Conservation (phyloP, 2,113 vertebrate genomes). For the Clarias batrachus region DNA sequence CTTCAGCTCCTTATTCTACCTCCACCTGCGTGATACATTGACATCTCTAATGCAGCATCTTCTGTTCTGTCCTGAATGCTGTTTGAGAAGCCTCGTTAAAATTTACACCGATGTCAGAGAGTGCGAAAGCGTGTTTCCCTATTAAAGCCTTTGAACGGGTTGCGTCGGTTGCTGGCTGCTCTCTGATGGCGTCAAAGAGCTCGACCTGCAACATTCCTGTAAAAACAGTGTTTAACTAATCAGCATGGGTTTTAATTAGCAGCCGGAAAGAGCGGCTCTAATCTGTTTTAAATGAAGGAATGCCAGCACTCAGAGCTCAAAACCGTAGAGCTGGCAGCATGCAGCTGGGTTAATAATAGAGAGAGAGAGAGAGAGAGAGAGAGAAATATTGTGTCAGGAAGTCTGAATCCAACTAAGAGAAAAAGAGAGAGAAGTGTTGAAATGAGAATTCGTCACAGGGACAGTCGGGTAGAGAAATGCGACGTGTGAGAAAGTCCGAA, state of each 20-base stretch:
- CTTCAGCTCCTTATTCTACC: not conserved
- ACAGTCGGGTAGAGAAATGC: not conserved
- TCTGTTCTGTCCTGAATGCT: not conserved
- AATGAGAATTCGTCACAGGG: not conserved
- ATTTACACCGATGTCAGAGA: no score
- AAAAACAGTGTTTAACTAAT: conserved; percentile 51
- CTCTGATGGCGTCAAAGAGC: not conserved
- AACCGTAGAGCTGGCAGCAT: not conserved
- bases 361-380: not conserved
- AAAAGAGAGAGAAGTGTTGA: not conserved
- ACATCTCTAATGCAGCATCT: no score
- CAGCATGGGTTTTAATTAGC: conserved; percentile 53
- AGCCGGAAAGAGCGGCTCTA: conserved; percentile 34
- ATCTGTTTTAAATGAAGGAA: conserved; percentile 54
- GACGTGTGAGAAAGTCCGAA: not conserved
- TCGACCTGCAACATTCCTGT: conserved; percentile 5
- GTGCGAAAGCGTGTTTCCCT: not conserved
- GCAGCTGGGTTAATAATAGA: conserved; percentile 16
- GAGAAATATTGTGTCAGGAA: not conserved
- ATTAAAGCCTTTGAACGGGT: not conserved
- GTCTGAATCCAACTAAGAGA: not conserved
- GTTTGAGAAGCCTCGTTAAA: not conserved
- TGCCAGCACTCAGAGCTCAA: conserved; percentile 23
- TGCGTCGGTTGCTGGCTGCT: not conserved
- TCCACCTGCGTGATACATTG: not conserved